Base-by-base conservation (phyloP, 2,797 vertebrate species). In the Hippocampus kuda region DNA sequence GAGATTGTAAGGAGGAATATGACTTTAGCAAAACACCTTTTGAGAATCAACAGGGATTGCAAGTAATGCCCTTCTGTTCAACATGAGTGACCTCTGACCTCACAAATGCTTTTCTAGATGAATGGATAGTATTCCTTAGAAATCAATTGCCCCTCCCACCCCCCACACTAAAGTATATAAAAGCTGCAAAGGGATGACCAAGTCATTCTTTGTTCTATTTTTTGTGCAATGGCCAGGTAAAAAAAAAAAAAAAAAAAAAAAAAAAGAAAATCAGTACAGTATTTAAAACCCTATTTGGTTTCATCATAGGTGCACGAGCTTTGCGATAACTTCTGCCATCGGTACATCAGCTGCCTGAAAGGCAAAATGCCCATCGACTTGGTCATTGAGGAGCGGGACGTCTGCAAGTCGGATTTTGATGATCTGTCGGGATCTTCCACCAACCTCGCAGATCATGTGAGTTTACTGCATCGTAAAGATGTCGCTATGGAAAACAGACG, bases 331-430 rank as follows among this genome's bases (percentile, higher is more conserved):
- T 98, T 98, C 89, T 98, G 96, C 86, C 94, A 96, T 77, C 94
- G 96, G 79, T 98, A 98, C 90, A 97, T 98, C 88, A 97, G 95
- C 84, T 98, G 96, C 86, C 92, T 98, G 85, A 98, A 98, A 87
- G 96, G 96, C 70, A 98, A 98, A 85, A 98, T 98, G 96, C 96
- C 96, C 75, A 98, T 98, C 77, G 96, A 98, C 83, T 90, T 98
- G 41, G 95, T 98, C 75, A 97, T 98, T 75, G 95, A 98, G 83
- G 95, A 98, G 68, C 89, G 94, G 66, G 95, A 97, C 67, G 93
- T 94, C 73, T 95, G 93, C 88, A 97, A 95, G 84, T 92, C 94
- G 69, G 95, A 96, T 84, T 95, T 95, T 0, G 95, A 97, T 86
- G 94, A 97, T 84, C 91, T 96, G 62, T 94, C 94, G 71, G 94